These are phyloP conservation scores for Alcedo atthis DNA, from an alignment of 2,797 vertebrate genomes.

Conservation along the genomic window DNA sequence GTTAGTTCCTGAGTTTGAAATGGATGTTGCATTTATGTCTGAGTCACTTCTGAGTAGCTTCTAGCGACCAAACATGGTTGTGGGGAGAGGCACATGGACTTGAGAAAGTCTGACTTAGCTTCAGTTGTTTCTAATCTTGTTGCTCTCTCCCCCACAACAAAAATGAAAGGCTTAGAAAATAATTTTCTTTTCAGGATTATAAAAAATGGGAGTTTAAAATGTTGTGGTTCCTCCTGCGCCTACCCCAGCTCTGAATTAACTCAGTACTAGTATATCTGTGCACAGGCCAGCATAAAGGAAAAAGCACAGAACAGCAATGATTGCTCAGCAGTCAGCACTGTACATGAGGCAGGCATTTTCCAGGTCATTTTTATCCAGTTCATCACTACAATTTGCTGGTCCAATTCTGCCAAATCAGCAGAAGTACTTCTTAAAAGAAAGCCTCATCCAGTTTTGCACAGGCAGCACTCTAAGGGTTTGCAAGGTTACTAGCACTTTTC, in stretches of 20 bases:
- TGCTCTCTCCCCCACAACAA: neutral
- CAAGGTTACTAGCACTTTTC: conserved; percentile 5
- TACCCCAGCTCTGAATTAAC: neutral
- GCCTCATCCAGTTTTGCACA: neutral
- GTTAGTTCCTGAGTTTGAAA: neutral
- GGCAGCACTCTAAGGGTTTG: neutral
- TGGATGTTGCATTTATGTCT: neutral
- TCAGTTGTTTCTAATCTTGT: neutral
- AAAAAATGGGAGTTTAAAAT: conserved; percentile 44
- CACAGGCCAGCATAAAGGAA: conserved; percentile 45
- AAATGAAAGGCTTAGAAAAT: neutral
- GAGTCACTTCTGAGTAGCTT: neutral
- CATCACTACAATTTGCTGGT: conserved; percentile 58
- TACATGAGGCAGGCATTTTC: conserved; percentile 53
- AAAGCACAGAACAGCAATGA: conserved; percentile 44
- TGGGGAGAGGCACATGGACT: neutral
- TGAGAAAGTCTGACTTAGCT: neutral
- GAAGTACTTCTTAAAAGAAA: conserved; percentile 42
- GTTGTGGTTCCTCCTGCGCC: conserved; percentile 9
- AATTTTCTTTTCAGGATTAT: neutral
- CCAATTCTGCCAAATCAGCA: conserved; percentile 47
- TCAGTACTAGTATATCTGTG: conserved; percentile 20
- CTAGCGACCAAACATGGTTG: neutral
- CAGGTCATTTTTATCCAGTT: conserved; percentile 47
- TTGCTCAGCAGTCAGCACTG: conserved; percentile 67